These are phyloP conservation scores for Nematolebias whitei DNA, from an alignment of 2,113 vertebrate genomes.

Conservation along the genomic window DNA sequence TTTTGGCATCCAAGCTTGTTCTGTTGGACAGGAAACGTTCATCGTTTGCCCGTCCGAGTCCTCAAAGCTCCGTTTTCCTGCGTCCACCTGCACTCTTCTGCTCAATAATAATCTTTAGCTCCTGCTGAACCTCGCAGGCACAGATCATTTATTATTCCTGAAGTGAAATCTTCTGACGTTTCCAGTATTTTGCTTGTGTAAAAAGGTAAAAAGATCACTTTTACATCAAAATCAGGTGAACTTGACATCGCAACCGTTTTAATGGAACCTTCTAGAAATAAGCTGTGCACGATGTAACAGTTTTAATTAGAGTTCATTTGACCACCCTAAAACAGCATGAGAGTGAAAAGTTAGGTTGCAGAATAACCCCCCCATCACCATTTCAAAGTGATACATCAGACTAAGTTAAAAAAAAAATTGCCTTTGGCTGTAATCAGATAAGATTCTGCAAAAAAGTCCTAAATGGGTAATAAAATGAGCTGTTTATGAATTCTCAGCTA, in stretches of 20 bases:
- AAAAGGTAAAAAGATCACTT: background rate
- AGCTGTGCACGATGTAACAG: background rate
- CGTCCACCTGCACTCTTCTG: conserved; percentile 16
- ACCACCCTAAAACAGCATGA: background rate
- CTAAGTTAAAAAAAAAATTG: background rate
- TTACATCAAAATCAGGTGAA: too few species aligned
- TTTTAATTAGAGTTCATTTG: background rate
- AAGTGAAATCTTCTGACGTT: background rate
- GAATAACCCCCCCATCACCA: background rate
- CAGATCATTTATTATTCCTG: background rate
- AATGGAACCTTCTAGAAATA: background rate
- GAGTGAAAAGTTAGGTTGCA: background rate
- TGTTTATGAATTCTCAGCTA: background rate
- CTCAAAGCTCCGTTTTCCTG: conserved; percentile 13
- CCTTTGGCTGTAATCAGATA: background rate
- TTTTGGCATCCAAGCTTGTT: conserved; percentile 39
- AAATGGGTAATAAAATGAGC: background rate
- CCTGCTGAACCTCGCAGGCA: background rate
- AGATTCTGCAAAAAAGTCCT: background rate
- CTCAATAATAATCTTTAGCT: background rate
- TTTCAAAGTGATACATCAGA: background rate
- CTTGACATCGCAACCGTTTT: too few species aligned
- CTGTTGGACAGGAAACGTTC: conserved; percentile 19
- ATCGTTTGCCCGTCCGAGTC: background rate
- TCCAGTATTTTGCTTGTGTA: background rate